These are phyloP conservation scores for Chloebia gouldiae DNA, from an alignment of 2,113 vertebrate genomes.

Conservation along the genomic window DNA sequence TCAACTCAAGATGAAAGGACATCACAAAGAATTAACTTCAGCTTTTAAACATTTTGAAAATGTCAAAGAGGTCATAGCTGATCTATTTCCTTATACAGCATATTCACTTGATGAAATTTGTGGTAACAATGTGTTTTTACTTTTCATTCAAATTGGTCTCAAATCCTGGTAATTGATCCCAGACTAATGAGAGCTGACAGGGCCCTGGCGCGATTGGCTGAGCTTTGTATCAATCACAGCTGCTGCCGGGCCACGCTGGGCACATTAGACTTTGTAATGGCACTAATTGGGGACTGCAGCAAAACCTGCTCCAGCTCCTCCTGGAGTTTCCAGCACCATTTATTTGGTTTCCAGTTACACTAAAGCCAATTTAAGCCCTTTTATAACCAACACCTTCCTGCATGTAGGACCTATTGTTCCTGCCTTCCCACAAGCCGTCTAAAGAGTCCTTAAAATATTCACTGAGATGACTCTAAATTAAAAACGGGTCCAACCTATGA, in stretches of 20 bases:
- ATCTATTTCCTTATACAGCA: constrained; percentile 67
- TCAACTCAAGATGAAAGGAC: constrained; percentile 75
- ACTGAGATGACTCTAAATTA: constrained; percentile 20
- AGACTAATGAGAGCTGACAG: constrained; percentile 68
- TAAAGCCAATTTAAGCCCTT: constrained; percentile 61
- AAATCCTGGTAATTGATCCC: constrained; percentile 52
- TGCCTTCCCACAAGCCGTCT: background rate
- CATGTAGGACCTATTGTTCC: constrained; percentile 43
- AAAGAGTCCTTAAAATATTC: constrained; percentile 47
- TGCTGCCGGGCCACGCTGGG: constrained; percentile 17
- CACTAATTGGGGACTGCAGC: constrained; percentile 52
- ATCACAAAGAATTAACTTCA: constrained; percentile 80
- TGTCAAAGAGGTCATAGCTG: constrained; percentile 75
- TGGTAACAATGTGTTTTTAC: constrained; percentile 72
- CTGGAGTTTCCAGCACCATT: constrained; percentile 31
- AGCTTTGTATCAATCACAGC: constrained; percentile 58
- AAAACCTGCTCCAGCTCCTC: constrained; percentile 28
- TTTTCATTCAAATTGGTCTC: constrained; percentile 58
- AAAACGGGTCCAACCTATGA: constrained; percentile 15
- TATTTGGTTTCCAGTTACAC: constrained; percentile 62
- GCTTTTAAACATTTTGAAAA: constrained; percentile 80
- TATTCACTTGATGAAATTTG: constrained; percentile 76
- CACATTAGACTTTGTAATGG: constrained; percentile 39
- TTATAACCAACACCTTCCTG: constrained; percentile 58
- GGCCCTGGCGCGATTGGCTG: constrained; percentile 48